Evolutionary conservation across 2,113 vertebrate species (phyloP).

Genomic region (Pristiophorus japonicus): DNA sequence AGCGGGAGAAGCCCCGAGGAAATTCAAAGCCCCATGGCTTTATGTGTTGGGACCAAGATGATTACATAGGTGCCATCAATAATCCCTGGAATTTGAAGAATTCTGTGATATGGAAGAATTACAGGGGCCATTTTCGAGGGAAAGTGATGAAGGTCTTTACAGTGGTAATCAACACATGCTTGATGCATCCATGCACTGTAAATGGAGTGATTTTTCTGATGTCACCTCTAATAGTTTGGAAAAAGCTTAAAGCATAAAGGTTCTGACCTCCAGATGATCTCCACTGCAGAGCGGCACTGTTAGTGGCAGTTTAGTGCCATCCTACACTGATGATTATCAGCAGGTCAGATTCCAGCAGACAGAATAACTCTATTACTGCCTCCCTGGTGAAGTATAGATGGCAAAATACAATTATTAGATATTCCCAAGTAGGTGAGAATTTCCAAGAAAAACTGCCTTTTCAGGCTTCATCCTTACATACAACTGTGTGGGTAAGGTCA

Average conservation of each 20-base stretch:
- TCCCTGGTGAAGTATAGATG: background rate
- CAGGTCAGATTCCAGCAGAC: background rate
- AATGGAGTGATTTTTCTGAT: background rate
- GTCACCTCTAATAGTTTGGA: background rate
- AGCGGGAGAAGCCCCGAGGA: background rate
- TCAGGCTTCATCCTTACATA: background rate
- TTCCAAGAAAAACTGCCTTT: background rate
- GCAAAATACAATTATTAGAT: background rate
- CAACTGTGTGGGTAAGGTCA: background rate
- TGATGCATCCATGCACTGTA: background rate
- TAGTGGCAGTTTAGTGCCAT: background rate
- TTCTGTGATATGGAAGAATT: background rate
- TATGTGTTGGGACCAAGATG: background rate
- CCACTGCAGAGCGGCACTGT: background rate
- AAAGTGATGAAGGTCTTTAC: background rate
- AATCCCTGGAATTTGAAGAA: background rate
- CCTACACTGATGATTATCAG: background rate
- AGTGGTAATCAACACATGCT: background rate
- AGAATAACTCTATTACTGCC: background rate
- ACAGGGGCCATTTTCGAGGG: background rate
- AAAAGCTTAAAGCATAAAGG: background rate
- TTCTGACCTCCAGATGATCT: background rate
- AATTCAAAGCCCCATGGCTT: background rate
- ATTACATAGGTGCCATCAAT: background rate
- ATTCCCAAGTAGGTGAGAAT: background rate